These are phyloP conservation scores for Enteromius afrohamiltoni DNA, from an alignment of 2,797 vertebrate genomes.

Conservation along the genomic window DNA sequence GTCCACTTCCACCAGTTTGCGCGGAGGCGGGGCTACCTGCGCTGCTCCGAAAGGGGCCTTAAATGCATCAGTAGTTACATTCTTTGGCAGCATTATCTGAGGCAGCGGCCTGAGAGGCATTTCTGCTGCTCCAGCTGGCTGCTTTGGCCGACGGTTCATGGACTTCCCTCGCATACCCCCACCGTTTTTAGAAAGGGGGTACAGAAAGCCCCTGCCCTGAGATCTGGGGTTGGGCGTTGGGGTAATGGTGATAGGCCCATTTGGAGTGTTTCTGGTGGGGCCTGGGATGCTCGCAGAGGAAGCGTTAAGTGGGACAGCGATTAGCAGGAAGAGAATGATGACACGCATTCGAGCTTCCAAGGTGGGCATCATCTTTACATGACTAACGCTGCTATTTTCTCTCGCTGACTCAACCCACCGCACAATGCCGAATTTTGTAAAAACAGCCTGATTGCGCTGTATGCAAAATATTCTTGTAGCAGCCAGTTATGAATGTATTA, in stretches of 20 bases:
- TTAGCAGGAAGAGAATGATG: conserved; percentile 77
- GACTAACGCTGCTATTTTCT: conserved; percentile 81
- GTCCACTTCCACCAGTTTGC: conserved; percentile 77
- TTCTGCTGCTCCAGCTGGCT: conserved; percentile 63
- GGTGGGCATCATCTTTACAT: conserved; percentile 84
- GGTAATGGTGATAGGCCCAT: conserved; percentile 63
- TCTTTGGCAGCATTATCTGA: conserved; percentile 83
- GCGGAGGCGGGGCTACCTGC: conserved; percentile 69
- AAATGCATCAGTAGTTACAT: conserved; percentile 73
- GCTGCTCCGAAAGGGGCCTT: conserved; percentile 74
- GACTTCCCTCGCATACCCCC: conserved; percentile 67
- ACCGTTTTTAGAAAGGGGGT: conserved; percentile 65
- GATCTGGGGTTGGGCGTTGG: conserved; percentile 64
- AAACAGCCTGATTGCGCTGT: conserved; percentile 68
- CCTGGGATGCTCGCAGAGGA: conserved; percentile 69
- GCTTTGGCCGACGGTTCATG: conserved; percentile 65
- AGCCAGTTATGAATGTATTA: conserved; percentile 39
- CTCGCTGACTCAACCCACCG: conserved; percentile 75
- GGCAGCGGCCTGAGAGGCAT: conserved; percentile 75
- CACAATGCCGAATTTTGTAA: conserved; percentile 72
- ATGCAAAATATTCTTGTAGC: conserved; percentile 66
- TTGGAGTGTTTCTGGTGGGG: conserved; percentile 57
- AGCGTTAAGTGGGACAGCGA: conserved; percentile 71
- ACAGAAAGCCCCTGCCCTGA: conserved; percentile 61
- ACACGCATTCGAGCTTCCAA: conserved; percentile 76